Base-by-base conservation (phyloP, 2,113 vertebrate species). In the Rousettus leschenaultii region DNA sequence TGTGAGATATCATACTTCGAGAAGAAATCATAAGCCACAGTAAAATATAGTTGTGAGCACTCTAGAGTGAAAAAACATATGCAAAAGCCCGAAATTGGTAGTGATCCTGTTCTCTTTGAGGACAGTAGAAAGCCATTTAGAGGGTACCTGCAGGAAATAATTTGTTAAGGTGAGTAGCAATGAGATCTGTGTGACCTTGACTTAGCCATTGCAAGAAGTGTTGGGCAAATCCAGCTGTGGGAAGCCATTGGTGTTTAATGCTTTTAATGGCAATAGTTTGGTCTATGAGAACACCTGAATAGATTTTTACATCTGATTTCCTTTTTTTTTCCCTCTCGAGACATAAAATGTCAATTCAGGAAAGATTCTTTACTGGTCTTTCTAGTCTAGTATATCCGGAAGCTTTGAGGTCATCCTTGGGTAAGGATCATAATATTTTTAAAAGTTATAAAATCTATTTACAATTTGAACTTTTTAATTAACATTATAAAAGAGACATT, bases 401-500 rank as follows among this genome's bases (percentile, higher is more conserved):
- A 51, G 35, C 9, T 83, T 45, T 63, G 35, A 79, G 35, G 38
- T 84, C 48, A 57, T 91, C 45, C n/a, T 57, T 45, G 19, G 18
- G 45, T 91, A 14, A 53, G 22, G 66, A 51, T 57, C 51, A 66
- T 45, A 33, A 40, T 75, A n/a, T 18, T 86, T 97, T 92, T 40
- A 96, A 89, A 92, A 28, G 48, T 83, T 73, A 59, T 75, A 30
- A 75, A 43, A 90, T 82, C 59, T 78, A 43, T 82, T 84, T 75
- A 77, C 15, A 66, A 55, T 78, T 95, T 89, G 35, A 16, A 61
- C 28, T 35, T 80, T 88, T 57, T 78, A 61, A 71, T 77, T 75
- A 21, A 82, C 19, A 40, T 85, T 74, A 85, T 28, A 66, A 40
- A 93, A 38, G 82, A 88, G 59, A 57, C 35, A 48, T 84, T 88